Conservation (phyloP, 2,113 vertebrate species). For the Larimichthys crocea region DNA sequence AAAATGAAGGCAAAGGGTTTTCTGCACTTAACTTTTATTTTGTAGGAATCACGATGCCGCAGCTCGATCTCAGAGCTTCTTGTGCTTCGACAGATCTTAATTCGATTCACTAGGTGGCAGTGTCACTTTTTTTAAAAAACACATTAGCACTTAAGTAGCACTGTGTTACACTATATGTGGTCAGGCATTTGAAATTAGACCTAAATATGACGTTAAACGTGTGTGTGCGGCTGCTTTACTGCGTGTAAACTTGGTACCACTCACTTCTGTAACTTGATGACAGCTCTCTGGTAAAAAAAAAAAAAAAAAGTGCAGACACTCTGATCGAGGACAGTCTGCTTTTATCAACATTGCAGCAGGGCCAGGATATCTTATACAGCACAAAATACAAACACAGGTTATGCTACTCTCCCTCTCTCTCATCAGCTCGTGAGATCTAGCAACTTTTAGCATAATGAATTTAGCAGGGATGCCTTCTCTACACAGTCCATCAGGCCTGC, state of each 20-base stretch:
- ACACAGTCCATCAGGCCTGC: constrained; percentile 80
- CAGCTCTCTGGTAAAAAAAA: constrained; percentile 10
- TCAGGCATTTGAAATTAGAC: background rate
- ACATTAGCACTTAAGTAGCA: background rate
- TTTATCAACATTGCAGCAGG: constrained; percentile 15
- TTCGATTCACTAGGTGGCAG: constrained; percentile 68
- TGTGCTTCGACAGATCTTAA: background rate
- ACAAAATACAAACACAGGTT: constrained; percentile 48
- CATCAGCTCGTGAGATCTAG: constrained; percentile 76
- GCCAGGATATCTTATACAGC: constrained; percentile 24
- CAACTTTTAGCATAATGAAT: constrained; percentile 84
- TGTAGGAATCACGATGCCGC: background rate
- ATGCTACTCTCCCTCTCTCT: constrained; percentile 39
- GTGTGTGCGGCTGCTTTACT: background rate
- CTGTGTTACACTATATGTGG: background rate
- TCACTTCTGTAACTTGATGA: constrained; percentile 7
- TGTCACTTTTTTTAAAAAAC: constrained; percentile 53
- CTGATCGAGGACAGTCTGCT: background rate
- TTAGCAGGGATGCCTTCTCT: constrained; percentile 77
- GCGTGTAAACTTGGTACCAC: background rate
- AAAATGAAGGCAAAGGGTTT: constrained; percentile 21
- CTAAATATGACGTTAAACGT: background rate
- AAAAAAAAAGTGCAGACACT: constrained; percentile 3
- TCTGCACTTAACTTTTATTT: constrained; percentile 40
- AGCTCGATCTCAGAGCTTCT: background rate